These are phyloP conservation scores for Papilio machaon DNA, from an alignment of 1,140 invertebrate species.

Conservation along the genomic window DNA sequence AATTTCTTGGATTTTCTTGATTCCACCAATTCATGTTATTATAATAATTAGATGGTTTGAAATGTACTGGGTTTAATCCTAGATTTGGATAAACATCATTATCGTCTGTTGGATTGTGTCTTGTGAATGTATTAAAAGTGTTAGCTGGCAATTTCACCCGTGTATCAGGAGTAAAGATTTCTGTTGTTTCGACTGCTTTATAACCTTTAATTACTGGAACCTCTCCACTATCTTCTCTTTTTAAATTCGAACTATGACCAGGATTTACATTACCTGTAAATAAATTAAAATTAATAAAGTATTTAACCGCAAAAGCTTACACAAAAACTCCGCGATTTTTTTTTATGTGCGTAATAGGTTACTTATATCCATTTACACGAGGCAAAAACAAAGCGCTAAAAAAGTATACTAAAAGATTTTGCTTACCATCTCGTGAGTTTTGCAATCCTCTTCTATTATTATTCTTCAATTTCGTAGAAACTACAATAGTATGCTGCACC, in stretches of 20 bases:
- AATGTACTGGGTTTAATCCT: constrained; percentile 58
- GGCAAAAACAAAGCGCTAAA: not conserved
- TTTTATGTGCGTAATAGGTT: no score
- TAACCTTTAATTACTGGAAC: constrained; percentile 68
- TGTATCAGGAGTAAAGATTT: constrained; percentile 68
- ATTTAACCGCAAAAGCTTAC: not conserved
- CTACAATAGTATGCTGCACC: constrained; percentile 74
- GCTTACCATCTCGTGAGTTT: constrained; percentile 49
- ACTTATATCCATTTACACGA: not conserved
- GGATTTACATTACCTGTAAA: not conserved
- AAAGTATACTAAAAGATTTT: not conserved
- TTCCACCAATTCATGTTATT: constrained; percentile 72
- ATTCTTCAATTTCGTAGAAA: constrained; percentile 73
- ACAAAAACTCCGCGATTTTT: not conserved
- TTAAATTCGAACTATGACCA: constrained; percentile 43
- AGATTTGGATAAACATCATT: constrained; percentile 69
- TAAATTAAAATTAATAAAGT: not conserved
- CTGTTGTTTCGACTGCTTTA: constrained; percentile 69
- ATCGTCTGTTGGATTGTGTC: constrained; percentile 63
- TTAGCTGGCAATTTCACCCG: constrained; percentile 52
- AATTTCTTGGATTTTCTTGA: constrained; percentile 48
- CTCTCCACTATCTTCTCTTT: constrained; percentile 65
- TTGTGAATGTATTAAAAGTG: constrained; percentile 54
- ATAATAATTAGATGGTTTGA: constrained; percentile 68
- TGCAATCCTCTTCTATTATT: constrained; percentile 67